phyloP scores from a whole-genome alignment of 1,140 invertebrate species.

The Ceratosolen solmsi region DNA sequence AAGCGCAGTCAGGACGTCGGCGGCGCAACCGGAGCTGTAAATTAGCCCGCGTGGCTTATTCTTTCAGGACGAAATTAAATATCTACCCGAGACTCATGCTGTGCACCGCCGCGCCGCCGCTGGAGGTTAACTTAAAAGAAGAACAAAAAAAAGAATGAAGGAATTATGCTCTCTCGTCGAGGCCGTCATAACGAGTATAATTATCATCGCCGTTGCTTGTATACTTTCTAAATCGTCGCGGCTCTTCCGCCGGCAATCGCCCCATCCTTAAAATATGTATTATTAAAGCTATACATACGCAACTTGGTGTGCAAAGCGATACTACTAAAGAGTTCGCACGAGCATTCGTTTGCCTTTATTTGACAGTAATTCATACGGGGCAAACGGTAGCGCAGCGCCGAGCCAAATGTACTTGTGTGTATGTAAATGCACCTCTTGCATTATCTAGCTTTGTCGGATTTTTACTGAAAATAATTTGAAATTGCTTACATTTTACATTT shows the following conservation, averaged over 20 bases:
- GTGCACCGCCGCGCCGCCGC: constrained; percentile 54
- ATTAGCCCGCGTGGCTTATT: constrained; percentile 65
- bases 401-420: background rate
- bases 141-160: constrained; percentile 34
- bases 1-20: constrained; percentile 52
- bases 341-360: constrained; percentile 30
- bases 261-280: background rate
- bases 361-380: constrained; percentile 17
- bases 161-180: constrained; percentile 62
- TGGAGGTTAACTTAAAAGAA: constrained; percentile 57
- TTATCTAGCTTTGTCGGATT: background rate
- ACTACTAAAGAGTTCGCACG: constrained; percentile 45
- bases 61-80: constrained; percentile 68
- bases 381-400: constrained; percentile 1
- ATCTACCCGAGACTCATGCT: constrained; percentile 66
- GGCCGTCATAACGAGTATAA: constrained; percentile 67
- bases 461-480: background rate
- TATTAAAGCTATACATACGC: constrained; percentile 9
- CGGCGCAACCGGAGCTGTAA: constrained; percentile 66
- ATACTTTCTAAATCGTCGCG: constrained; percentile 42
- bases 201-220: constrained; percentile 63
- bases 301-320: constrained; percentile 1
- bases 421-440: background rate
- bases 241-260: constrained; percentile 22
- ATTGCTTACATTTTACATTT: too few species aligned